phyloP scores from a whole-genome alignment of 2,113 vertebrate genomes.

The Australoheros scitulus region DNA sequence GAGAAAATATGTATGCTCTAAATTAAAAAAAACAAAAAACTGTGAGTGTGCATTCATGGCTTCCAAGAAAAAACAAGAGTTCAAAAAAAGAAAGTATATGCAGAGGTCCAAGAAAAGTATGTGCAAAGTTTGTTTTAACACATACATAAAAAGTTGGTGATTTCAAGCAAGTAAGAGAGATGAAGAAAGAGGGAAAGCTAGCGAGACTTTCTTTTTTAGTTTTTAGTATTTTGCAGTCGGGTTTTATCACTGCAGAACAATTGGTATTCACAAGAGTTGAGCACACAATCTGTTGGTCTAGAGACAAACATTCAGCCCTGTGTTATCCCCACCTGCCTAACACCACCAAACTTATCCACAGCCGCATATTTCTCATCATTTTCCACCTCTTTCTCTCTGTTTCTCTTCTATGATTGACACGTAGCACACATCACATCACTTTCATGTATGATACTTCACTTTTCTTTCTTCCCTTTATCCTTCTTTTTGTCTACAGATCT shows the following conservation, averaged over 20 bases:
- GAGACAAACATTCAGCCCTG: slow-evolving; percentile 39
- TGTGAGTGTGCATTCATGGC: slow-evolving; percentile 19
- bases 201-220: slow-evolving; percentile 27
- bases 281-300: slow-evolving; percentile 60
- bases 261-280: slow-evolving; percentile 62
- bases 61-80: slow-evolving; percentile 22
- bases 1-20: slow-evolving; percentile 4
- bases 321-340: slow-evolving; percentile 8
- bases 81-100: neutral
- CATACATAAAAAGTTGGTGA: neutral
- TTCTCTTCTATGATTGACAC: slow-evolving; percentile 9
- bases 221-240: slow-evolving; percentile 21
- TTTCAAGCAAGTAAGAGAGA: neutral
- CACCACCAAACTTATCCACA: slow-evolving; percentile 1
- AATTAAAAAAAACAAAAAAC: slow-evolving; percentile 12
- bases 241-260: slow-evolving; percentile 51
- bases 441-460: neutral
- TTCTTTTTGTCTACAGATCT: slow-evolving; percentile 39
- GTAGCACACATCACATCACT: neutral
- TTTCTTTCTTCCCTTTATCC: neutral
- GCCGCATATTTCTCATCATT: neutral
- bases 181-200: slow-evolving; percentile 16
- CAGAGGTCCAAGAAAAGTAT: slow-evolving; percentile 18
- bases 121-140: slow-evolving; percentile 8
- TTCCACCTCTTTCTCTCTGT: slow-evolving; percentile 9